These are phyloP conservation scores for Galaxias olidus DNA, from an alignment of 2,797 vertebrate genomes.

Conservation along the genomic window DNA sequence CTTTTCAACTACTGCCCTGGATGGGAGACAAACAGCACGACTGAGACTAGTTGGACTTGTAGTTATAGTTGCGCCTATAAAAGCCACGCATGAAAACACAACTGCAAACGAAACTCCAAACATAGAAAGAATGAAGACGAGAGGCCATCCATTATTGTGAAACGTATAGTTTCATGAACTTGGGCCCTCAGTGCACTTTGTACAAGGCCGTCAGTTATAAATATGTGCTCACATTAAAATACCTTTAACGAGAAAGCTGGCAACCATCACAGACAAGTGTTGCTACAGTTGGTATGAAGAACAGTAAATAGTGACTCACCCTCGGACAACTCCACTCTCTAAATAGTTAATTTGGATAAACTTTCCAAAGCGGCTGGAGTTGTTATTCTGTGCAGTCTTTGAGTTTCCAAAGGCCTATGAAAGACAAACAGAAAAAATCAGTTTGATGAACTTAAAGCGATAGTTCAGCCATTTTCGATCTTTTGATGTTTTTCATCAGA, in stretches of 20 bases:
- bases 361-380: conserved; percentile 96
- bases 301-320: conserved; percentile 71
- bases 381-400: conserved; percentile 91
- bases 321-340: conserved; percentile 90
- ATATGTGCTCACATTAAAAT: background rate
- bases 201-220: background rate
- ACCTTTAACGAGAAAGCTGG: background rate
- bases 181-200: no score
- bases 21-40: conserved; percentile 24
- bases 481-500: conserved; percentile 29
- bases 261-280: background rate
- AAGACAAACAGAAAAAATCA: conserved; percentile 15
- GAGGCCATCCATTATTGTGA: no score
- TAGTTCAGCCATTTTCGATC: conserved; percentile 15
- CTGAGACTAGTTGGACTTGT: background rate
- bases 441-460: no score
- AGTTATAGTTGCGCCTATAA: no score
- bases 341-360: conserved; percentile 97
- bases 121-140: no score
- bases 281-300: background rate
- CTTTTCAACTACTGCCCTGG: conserved; percentile 92
- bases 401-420: conserved; percentile 95
- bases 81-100: background rate
- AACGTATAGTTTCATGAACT: no score
- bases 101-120: background rate